Conservation (phyloP, 2,888 invertebrate species). For the Isoperla grammatica region DNA sequence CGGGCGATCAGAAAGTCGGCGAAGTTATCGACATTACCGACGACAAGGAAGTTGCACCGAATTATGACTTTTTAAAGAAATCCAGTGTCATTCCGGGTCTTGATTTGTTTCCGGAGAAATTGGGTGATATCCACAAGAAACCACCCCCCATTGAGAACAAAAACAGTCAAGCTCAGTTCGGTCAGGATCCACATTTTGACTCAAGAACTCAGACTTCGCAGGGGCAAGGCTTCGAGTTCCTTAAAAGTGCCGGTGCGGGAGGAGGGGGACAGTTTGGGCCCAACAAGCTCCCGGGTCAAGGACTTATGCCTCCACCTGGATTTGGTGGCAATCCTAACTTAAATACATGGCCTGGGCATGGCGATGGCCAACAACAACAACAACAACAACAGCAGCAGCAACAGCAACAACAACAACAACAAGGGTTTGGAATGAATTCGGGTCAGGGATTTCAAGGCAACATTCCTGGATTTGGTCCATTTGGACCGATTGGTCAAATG, state of each 20-base stretch:
- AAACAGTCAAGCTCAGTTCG: not conserved
- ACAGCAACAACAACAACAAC: too few relatives aligned
- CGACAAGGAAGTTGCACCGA: not conserved
- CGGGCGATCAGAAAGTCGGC: too few relatives aligned
- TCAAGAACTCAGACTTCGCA: slow-evolving; percentile 13
- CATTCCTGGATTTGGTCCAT: not conserved
- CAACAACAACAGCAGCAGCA: too few relatives aligned
- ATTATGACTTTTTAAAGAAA: slow-evolving; percentile 9
- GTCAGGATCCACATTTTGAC: slow-evolving; percentile 3
- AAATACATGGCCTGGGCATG: not conserved
- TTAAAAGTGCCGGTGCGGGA: too few relatives aligned
- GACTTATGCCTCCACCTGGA: not conserved
- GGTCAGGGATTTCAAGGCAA: not conserved
- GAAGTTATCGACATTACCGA: not conserved
- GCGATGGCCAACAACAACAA: too few relatives aligned
- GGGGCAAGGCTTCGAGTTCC: slow-evolving; percentile 8
- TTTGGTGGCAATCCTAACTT: not conserved
- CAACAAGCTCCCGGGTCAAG: too few relatives aligned
- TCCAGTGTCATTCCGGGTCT: slow-evolving; percentile 61
- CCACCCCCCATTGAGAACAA: slow-evolving; percentile 17
- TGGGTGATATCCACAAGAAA: slow-evolving; percentile 39
- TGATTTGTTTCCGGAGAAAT: slow-evolving; percentile 52
- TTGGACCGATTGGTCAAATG: not conserved
- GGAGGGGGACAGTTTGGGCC: too few relatives aligned
- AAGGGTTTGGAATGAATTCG: too few relatives aligned